Evolutionary conservation across 2,113 vertebrate genomes (phyloP).

Genomic region (Bagarius yarrelli): DNA sequence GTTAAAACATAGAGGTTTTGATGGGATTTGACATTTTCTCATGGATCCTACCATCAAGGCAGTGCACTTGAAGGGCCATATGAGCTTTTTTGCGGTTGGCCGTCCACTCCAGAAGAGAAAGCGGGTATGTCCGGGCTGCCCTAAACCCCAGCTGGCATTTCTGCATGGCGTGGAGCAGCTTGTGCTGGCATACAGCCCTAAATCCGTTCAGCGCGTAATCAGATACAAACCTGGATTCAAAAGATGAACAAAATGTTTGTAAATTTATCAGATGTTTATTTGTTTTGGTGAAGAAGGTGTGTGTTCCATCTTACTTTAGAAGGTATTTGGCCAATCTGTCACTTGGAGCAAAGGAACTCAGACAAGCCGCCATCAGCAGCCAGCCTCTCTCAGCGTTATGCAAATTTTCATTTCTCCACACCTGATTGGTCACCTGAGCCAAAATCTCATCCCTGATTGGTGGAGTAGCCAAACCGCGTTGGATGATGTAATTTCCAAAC

Average conservation of each 20-base stretch:
- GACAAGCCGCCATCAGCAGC: slow-evolving; percentile 86
- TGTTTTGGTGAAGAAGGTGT: background rate
- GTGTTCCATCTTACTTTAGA: slow-evolving; percentile 82
- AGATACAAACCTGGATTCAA: slow-evolving; percentile 75
- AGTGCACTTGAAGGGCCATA: slow-evolving; percentile 85
- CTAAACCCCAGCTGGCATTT: slow-evolving; percentile 64
- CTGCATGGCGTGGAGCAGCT: slow-evolving; percentile 87
- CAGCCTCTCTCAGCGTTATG: slow-evolving; percentile 91
- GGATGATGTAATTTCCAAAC: slow-evolving; percentile 94
- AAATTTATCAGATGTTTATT: background rate
- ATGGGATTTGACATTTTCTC: background rate
- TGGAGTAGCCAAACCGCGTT: slow-evolving; percentile 79
- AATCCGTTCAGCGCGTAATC: slow-evolving; percentile 83
- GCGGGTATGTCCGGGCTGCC: slow-evolving; percentile 79
- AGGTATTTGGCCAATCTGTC: slow-evolving; percentile 82
- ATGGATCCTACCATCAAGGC: slow-evolving; percentile 82
- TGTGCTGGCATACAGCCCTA: slow-evolving; percentile 88
- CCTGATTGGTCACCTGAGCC: slow-evolving; percentile 89
- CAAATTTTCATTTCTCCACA: slow-evolving; percentile 85
- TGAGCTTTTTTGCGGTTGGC: slow-evolving; percentile 80
- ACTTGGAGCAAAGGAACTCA: slow-evolving; percentile 85
- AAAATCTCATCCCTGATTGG: slow-evolving; percentile 90
- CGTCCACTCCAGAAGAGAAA: slow-evolving; percentile 87
- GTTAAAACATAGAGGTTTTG: too few relatives aligned
- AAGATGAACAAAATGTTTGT: background rate